Base-by-base conservation (phyloP, 2,113 vertebrate genomes). In the Pterocles orientalis region DNA sequence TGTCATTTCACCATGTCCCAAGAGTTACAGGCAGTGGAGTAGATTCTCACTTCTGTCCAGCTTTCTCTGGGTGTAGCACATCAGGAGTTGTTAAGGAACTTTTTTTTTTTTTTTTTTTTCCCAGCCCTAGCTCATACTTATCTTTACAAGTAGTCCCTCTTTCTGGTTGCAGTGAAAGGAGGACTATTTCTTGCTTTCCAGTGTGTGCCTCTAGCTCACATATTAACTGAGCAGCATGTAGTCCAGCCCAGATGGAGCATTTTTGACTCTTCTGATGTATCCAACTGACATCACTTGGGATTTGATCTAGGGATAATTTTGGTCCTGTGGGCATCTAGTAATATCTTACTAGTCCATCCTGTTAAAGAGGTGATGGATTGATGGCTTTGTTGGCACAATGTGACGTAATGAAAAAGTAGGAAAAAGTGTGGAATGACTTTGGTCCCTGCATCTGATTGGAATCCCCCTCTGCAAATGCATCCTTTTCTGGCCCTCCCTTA, bases 41-140 rank as follows among this genome's bases (percentile, higher is more conserved):
- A 21, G 56, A 36, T 70, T 73, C 47, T 73, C 43, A 9, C n/a
- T 70, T 88, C 66, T 88, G 50, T 83, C 36, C 54, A 23, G 41
- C 79, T 90, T 94, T 66, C 54, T 92, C 66, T 88, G 78, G 23
- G 26, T 87, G 29, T 50, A 84, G 25, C 50, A 62, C 14, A 66
- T 62, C 6, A 39, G 45, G 19, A 66, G 3, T 41, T 76, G 24
- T 73, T 88, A 73, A 62, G 51, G 47, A 92, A 53, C 20, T 19
- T 10, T 56, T 69, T 86, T 61, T 81, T 50, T 33, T 3, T 5
- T 39, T 39, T 39, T 39, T 39, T 39, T 39, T 9, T 4, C 14
- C 23, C 11, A 58, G 29, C 20, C 20, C 7, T 20, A 70, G 31
- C 26, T 87, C n/a, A 85, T 57, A 47, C 21, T 34, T 51, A 19